A percentile compares a stretch with the other conserved stretches of the same genome.
Evolutionary conservation across 1,140 invertebrate species (phyloP).

Genomic region (Zaprionus camerounensis): DNA sequence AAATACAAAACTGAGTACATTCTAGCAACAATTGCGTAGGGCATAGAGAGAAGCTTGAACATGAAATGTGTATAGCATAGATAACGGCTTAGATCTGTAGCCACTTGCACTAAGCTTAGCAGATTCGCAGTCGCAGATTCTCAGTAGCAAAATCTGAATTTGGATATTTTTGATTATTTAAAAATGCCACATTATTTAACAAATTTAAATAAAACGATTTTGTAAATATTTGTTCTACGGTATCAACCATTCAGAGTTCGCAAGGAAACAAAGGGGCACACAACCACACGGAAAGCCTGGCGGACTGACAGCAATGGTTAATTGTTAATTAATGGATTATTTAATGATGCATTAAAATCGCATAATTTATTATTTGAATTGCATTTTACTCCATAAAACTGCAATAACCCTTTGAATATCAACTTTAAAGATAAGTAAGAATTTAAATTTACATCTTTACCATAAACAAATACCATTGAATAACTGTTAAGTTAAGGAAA

Average conservation of each 20-base stretch:
- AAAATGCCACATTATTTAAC: conserved; percentile 32
- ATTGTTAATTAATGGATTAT: conserved; percentile 82
- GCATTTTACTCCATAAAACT: conserved; percentile 58
- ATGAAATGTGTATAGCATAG: conserved; percentile 59
- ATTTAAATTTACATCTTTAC: conserved; percentile 20
- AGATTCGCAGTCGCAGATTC: conserved; percentile 47
- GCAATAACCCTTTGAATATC: conserved; percentile 43
- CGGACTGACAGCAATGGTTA: conserved; percentile 45
- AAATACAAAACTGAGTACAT: conserved; percentile 44
- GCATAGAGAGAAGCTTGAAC: conserved; percentile 20
- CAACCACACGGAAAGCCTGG: conserved; percentile 1
- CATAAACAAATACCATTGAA: conserved; percentile 34
- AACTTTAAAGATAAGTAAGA: conserved; percentile 43
- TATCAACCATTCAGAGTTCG: conserved; percentile 57
- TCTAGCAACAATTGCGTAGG: conserved; percentile 37
- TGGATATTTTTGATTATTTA: conserved; percentile 30
- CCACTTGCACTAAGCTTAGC: conserved; percentile 56
- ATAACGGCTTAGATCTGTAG: conserved; percentile 37
- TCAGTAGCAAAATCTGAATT: conserved; percentile 13
- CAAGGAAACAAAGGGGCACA: conserved; percentile 45
- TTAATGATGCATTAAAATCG: conserved; percentile 77
- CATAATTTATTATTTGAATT: conserved; percentile 69
- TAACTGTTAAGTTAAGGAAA: conserved; percentile 38
- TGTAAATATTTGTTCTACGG: conserved; percentile 78
- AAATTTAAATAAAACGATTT: conserved; percentile 30